Percentiles rank a stretch among this genome's conserved stretches.
phyloP scores from a whole-genome alignment of 1,140 invertebrate genomes.

The Pseudomyrmex gracilis region DNA sequence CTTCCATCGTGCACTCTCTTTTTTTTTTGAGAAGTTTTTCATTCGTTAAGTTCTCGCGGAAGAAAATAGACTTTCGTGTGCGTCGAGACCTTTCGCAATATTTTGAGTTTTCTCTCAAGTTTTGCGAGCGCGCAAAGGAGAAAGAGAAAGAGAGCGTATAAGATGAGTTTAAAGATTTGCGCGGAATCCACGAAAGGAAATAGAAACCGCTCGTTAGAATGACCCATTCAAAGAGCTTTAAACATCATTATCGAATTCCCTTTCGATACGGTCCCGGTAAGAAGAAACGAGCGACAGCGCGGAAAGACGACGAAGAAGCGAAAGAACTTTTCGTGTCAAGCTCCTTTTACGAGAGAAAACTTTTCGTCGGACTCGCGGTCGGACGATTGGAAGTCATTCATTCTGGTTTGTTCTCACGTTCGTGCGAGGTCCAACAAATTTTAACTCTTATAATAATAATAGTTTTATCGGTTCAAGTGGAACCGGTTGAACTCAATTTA shows the following conservation, averaged over 20 bases:
- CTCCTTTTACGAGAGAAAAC: conserved; percentile 61
- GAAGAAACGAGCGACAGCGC: conserved; percentile 23
- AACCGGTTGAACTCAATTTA: conserved; percentile 53
- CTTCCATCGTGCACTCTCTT: neutral
- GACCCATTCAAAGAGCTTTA: conserved; percentile 62
- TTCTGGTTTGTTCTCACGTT: conserved; percentile 56
- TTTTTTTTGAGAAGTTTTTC: conserved; percentile 26
- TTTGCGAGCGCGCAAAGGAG: neutral
- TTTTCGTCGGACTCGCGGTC: conserved; percentile 60
- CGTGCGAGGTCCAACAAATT: conserved; percentile 59
- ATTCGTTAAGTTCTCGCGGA: conserved; percentile 8
- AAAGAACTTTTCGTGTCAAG: conserved; percentile 50
- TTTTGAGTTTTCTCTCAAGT: conserved; percentile 54
- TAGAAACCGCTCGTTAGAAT: conserved; percentile 67
- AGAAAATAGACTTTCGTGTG: conserved; percentile 27
- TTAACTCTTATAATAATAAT: conserved; percentile 65
- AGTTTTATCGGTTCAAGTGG: conserved; percentile 51
- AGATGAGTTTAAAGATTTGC: conserved; percentile 39
- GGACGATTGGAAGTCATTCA: conserved; percentile 72
- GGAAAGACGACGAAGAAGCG: conserved; percentile 2
- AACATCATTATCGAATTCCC: conserved; percentile 70
- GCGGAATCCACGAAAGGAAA: conserved; percentile 41
- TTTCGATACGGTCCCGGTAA: neutral
- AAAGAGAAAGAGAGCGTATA: conserved; percentile 20
- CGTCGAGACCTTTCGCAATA: conserved; percentile 32